Evolutionary conservation across 1,140 invertebrate genomes (phyloP).

Genomic region (Dreissena polymorpha): DNA sequence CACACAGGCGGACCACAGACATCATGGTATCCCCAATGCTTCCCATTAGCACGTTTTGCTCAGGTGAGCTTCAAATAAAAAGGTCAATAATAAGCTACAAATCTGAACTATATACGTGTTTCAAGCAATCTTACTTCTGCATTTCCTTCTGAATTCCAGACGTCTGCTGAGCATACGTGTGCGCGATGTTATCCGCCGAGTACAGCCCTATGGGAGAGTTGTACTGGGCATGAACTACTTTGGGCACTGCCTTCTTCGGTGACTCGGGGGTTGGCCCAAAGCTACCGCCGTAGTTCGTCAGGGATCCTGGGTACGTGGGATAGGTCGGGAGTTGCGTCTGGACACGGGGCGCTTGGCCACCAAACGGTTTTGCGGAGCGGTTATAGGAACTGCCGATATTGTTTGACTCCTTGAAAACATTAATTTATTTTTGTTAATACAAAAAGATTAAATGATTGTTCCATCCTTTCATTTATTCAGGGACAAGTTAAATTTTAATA

Average conservation of each 20-base stretch:
- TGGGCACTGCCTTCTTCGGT: conserved; percentile 82
- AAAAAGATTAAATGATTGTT: too few species aligned
- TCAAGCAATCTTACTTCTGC: conserved; percentile 86
- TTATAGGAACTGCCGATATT: conserved; percentile 92
- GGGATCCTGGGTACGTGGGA: too few species aligned
- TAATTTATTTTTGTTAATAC: too few species aligned
- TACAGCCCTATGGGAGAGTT: conserved; percentile 97
- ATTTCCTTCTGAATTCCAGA: conserved; percentile 95
- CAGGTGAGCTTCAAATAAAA: too few species aligned
- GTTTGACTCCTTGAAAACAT: conserved; percentile 79
- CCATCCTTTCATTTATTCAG: too few species aligned
- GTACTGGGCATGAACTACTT: conserved; percentile 97
- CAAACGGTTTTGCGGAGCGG: conserved; percentile 90
- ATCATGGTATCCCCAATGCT: too few species aligned
- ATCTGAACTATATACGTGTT: too few species aligned
- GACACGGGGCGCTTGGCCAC: conserved; percentile 48
- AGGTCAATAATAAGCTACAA: too few species aligned
- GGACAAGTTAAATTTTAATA: too few species aligned
- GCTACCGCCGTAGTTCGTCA: background rate
- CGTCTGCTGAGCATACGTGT: conserved; percentile 96
- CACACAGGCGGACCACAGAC: too few species aligned
- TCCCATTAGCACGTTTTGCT: too few species aligned
- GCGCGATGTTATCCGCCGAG: conserved; percentile 96
- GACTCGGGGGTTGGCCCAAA: conserved; percentile 30
- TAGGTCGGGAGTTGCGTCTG: conserved; percentile 2